phyloP scores from a whole-genome alignment of 2,113 vertebrate species.

The Perca flavescens region DNA sequence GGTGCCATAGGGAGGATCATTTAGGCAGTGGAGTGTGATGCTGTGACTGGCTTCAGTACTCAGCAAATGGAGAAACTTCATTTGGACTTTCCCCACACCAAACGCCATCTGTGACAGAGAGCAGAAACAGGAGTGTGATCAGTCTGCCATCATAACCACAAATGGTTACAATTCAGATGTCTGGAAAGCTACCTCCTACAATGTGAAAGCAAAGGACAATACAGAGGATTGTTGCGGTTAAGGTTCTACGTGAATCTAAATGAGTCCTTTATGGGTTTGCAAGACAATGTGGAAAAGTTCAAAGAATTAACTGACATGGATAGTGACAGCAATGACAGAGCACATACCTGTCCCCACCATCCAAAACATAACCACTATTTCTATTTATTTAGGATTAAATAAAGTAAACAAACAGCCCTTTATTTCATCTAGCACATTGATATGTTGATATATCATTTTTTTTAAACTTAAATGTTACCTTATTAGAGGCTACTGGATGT shows the following conservation, averaged over 20 bases:
- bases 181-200: neutral
- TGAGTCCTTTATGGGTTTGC: neutral
- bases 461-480: constrained; percentile 81
- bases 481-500: constrained; percentile 88
- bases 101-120: constrained; percentile 88
- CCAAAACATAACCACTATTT: neutral
- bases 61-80: constrained; percentile 98
- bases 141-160: neutral
- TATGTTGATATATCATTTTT: neutral
- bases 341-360: neutral
- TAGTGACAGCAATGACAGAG: neutral
- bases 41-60: constrained; percentile 93
- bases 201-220: neutral
- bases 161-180: neutral
- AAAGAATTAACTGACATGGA: neutral
- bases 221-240: neutral
- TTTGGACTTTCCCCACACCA: constrained; percentile 93
- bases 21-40: constrained; percentile 92
- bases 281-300: neutral
- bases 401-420: neutral
- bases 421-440: neutral
- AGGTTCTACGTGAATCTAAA: neutral
- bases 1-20: constrained; percentile 67
- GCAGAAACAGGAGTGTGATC: neutral
- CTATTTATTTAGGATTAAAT: neutral